Base-by-base conservation (phyloP, 92 coral and sea anemone species). In the Phenganax stokvisi region DNA sequence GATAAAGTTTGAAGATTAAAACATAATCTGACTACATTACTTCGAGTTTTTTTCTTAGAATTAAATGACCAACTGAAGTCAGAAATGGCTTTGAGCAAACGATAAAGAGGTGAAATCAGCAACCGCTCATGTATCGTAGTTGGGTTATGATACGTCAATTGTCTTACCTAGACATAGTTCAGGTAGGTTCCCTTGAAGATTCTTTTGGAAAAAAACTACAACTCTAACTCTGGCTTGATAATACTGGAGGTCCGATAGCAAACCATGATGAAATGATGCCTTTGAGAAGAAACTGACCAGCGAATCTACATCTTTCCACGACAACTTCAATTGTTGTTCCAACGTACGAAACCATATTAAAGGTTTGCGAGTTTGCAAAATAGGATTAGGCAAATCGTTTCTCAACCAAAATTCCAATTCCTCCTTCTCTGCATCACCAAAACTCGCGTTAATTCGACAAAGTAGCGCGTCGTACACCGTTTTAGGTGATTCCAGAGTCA, bases 401-500 rank as follows among this genome's bases (percentile, higher is more conserved):
- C 83, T 79, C 11, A 63, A 79, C 0, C 58, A 54, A 25, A 79
- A 79, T 29, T 63, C 83, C 37, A 79, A 79, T 10, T 27, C 7
- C 31, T 63, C 74, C 74, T 44, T 79, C 25, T 79, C 83, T 79
- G 9, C 16, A 6, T 79, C 69, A 12, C 74, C 72, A 54, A 79
- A 79, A 9, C 63, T 79, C 29, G 51, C 7, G 62, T 63, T 29
- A 28, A 51, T 79, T 51, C n/a, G 83, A 44, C 63, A 6, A 17
- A 79, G 83, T 15, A 79, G 62, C 8, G 13, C 20, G 57, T 79
- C 74, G 83, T 79, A 79, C 16, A 64, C 52, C 7, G 16, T 47
- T 54, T 52, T 79, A 63, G 83, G 83, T 79, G 83, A 79, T 51
- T 47, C 74, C 74, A 79, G 56, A 12, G 69, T 57, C 31, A 17